Percentiles rank a stretch among this genome's conserved stretches.
phyloP scores from a whole-genome alignment of 2,113 vertebrate genomes.

The Catharus bicknelli region DNA sequence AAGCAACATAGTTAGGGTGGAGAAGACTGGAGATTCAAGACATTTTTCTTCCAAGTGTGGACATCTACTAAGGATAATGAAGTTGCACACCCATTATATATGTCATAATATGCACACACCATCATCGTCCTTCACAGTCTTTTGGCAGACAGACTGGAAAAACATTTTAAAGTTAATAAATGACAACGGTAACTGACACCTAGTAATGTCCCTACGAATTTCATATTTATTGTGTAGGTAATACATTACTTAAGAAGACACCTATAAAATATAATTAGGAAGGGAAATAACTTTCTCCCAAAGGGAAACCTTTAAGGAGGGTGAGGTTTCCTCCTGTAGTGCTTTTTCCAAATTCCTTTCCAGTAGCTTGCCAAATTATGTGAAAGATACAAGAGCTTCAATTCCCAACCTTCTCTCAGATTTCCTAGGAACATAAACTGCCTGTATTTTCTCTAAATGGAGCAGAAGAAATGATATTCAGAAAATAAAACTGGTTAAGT shows the following conservation, averaged over 20 bases:
- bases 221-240: conserved; percentile 14
- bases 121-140: background rate
- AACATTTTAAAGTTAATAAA: conserved; percentile 20
- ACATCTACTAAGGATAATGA: background rate
- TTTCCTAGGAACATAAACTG: background rate
- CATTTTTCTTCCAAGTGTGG: background rate
- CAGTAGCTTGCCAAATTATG: background rate
- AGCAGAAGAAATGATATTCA: background rate
- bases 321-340: conserved; percentile 11
- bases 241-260: conserved; percentile 6
- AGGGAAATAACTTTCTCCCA: background rate
- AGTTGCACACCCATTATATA: background rate
- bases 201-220: background rate
- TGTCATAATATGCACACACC: background rate
- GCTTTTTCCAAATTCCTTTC: conserved; percentile 21
- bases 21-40: background rate
- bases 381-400: background rate
- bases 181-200: background rate
- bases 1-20: conserved; percentile 22
- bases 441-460: background rate
- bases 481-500: background rate
- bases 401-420: background rate
- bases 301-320: background rate
- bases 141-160: conserved; percentile 38
- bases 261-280: background rate